phyloP scores from a whole-genome alignment of 2,888 invertebrate genomes.

The Oxyteleia sp. region DNA sequence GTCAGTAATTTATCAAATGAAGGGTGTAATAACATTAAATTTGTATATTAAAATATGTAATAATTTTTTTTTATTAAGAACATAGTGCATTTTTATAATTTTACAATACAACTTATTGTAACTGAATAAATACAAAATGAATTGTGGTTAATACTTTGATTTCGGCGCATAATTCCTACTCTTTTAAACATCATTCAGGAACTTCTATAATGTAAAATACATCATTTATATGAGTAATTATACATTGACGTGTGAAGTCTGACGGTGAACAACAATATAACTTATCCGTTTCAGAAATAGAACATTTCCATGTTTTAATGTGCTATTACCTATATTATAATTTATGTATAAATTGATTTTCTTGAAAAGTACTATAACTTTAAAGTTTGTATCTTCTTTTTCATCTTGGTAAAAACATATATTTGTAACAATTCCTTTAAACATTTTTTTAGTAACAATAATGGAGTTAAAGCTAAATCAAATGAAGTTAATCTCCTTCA shows the following conservation, averaged over 20 bases:
- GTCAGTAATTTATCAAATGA: no score
- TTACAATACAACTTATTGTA: no score
- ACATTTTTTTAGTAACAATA: no score
- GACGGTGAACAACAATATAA: not conserved
- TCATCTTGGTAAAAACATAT: not conserved
- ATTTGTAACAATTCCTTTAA: not conserved
- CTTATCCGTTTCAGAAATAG: not conserved
- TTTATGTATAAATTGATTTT: not conserved
- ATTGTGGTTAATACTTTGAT: no score
- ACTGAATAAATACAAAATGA: no score
- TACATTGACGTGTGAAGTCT: not conserved
- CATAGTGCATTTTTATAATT: no score
- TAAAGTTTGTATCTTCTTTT: not conserved
- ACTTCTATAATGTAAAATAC: not conserved
- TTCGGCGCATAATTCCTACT: no score
- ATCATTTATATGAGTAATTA: not conserved
- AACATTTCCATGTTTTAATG: not conserved
- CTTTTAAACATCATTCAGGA: not conserved
- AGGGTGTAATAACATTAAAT: no score
- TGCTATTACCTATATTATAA: not conserved
- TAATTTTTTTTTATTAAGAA: no score
- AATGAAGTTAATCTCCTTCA: no score
- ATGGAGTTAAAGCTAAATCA: no score
- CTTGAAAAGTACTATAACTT: not conserved
- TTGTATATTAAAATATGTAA: no score